Evolutionary conservation across 1,140 invertebrate species (phyloP), one percentile per base, ranked within the genome.

Genomic region (Teleopsis dalmanni): DNA sequence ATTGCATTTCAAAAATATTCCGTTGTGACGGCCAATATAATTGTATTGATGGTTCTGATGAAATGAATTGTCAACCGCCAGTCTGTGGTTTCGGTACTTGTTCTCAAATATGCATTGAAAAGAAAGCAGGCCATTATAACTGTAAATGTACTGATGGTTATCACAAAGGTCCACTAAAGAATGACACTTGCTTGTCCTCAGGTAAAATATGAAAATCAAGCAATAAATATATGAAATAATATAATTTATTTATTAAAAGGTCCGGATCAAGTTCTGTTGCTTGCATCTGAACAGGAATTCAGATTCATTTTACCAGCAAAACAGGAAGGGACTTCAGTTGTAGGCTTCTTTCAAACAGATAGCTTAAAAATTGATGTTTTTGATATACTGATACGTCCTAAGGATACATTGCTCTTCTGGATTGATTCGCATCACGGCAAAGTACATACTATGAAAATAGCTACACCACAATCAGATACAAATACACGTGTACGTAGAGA

Each of bases 1-100:
- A 80, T 59, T 94, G 91, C 57, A 85, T 93, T 34, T 79, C 79
- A 37, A 76, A 83, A 55, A 78, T 81, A 21, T 86, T 83, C 71
- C 74, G 85, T 3, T 96, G 92, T 61, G 76, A 86, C 70, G 76
- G 76, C 0, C 67, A 70, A 42, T 72, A 72, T 66, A 72, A 85
- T 55, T 86, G 84, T 61, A 72, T 71, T 5, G 83, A 86, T 60
- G 77, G 77, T 34, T 81, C 77, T n/a, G 84, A 85, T 63, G 78
- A 80, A 58, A 62, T 63, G 43, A 72, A 76, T 43, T 80, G 76
- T 54, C 48, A 81, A n/a, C 93, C 94, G 64, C 88, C 89, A 3
- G 60, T 71, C 13, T 87, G 83, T 65, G 71, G 74, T 48, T 87
- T 85, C 73, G 79, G 80, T 18, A 72, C 76, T 26, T 91, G 87